These are phyloP conservation scores for Pterophyllum scalare DNA, from an alignment of 2,113 vertebrate species.

Conservation along the genomic window DNA sequence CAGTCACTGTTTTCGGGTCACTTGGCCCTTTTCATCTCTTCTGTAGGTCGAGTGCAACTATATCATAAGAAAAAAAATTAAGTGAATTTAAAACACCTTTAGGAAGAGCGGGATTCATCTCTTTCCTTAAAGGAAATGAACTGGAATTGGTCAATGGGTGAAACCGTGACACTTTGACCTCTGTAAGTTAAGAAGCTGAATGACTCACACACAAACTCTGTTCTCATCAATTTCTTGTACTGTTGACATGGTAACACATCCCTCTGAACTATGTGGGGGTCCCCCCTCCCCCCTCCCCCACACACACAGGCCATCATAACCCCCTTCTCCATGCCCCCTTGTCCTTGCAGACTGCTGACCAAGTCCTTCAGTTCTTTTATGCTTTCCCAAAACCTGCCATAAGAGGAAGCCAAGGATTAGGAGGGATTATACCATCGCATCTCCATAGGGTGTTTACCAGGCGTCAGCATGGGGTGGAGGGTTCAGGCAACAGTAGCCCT, in stretches of 20 bases:
- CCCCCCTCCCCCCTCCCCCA: too few species aligned
- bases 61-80: slow-evolving; percentile 40
- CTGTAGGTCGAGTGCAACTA: slow-evolving; percentile 27
- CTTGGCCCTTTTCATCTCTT: slow-evolving; percentile 46
- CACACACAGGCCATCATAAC: slow-evolving; percentile 3
- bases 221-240: slow-evolving; percentile 59
- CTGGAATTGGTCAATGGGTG: slow-evolving; percentile 46
- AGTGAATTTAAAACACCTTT: slow-evolving; percentile 36
- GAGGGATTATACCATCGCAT: slow-evolving; percentile 59
- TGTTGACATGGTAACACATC: slow-evolving; percentile 72
- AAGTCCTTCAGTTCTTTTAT: slow-evolving; percentile 45
- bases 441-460: slow-evolving; percentile 51
- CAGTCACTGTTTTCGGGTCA: slow-evolving; percentile 33
- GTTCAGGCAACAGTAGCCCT: slow-evolving; percentile 41
- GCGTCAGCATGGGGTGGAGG: slow-evolving; percentile 9
- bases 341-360: slow-evolving; percentile 58
- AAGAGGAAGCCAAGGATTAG: slow-evolving; percentile 72
- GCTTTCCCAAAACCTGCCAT: slow-evolving; percentile 43
- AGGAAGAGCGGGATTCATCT: slow-evolving; percentile 48
- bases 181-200: slow-evolving; percentile 39
- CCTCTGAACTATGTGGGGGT: slow-evolving; percentile 73
- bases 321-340: neutral
- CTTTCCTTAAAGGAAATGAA: slow-evolving; percentile 59
- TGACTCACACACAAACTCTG: slow-evolving; percentile 10
- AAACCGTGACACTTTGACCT: slow-evolving; percentile 63